Evolutionary conservation across 2,113 vertebrate genomes (phyloP).

Genomic region (Erinaceus europaeus): DNA sequence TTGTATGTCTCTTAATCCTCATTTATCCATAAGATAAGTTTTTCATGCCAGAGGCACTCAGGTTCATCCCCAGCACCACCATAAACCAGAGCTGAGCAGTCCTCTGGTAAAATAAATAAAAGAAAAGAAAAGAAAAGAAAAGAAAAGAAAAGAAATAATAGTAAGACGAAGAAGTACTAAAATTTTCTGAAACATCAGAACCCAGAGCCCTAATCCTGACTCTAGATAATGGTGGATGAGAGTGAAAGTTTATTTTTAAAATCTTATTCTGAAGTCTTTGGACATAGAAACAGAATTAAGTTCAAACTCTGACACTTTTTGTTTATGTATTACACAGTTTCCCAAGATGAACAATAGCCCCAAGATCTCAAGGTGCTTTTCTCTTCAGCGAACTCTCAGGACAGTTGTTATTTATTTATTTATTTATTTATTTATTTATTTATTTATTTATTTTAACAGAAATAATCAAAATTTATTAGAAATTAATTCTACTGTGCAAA

Average conservation of each 20-base stretch:
- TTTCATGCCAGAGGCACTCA: no score
- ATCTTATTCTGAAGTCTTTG: not conserved
- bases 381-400: not conserved
- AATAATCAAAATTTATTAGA: no score
- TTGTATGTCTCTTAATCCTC: not conserved
- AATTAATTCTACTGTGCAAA: no score
- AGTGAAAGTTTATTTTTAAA: slow-evolving; percentile 6
- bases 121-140: no score
- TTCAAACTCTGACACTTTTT: not conserved
- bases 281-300: not conserved
- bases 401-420: not conserved
- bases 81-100: no score
- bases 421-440: no score
- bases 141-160: no score
- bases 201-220: not conserved
- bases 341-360: not conserved
- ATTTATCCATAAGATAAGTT: no score
- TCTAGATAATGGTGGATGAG: not conserved
- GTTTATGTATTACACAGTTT: not conserved
- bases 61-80: no score
- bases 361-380: not conserved
- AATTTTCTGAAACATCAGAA: not conserved
- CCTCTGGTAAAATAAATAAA: no score
- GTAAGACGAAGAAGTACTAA: no score
- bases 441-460: no score